phyloP scores from a whole-genome alignment of 2,113 vertebrate genomes.

The Mobula birostris region DNA sequence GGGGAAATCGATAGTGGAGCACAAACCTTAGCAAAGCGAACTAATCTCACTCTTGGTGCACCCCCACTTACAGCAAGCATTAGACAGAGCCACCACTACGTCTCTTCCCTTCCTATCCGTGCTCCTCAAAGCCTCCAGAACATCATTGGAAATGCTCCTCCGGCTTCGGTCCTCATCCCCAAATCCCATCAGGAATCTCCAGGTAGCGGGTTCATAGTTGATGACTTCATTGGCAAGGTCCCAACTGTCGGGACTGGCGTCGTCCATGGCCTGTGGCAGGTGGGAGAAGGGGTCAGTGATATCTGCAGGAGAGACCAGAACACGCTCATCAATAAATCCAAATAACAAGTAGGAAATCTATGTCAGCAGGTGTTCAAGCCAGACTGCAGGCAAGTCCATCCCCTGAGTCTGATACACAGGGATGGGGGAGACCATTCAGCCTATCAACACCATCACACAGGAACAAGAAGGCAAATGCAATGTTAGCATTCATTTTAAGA shows the following conservation, averaged over 20 bases:
- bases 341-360: neutral
- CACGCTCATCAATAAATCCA: neutral
- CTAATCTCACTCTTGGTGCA: conserved; percentile 75
- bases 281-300: conserved; percentile 49
- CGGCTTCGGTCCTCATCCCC: conserved; percentile 45
- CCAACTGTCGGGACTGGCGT: conserved; percentile 51
- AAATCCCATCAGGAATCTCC: conserved; percentile 44
- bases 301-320: conserved; percentile 33
- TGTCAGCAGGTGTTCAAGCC: neutral
- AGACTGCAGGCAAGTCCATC: no score
- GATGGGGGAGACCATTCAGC: no score
- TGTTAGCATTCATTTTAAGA: no score
- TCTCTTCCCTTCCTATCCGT: conserved; percentile 57
- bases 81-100: conserved; percentile 63
- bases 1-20: neutral
- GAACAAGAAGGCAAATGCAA: no score
- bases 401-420: no score
- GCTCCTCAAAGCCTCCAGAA: conserved; percentile 54
- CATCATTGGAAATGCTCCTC: conserved; percentile 47
- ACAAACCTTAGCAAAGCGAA: conserved; percentile 63
- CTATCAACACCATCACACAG: no score
- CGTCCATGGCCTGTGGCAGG: conserved; percentile 41
- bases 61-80: conserved; percentile 71
- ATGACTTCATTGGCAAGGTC: conserved; percentile 39
- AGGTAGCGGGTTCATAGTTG: neutral